phyloP scores from a whole-genome alignment of 2,888 invertebrate genomes.

The Amblyjoppa proteus region DNA sequence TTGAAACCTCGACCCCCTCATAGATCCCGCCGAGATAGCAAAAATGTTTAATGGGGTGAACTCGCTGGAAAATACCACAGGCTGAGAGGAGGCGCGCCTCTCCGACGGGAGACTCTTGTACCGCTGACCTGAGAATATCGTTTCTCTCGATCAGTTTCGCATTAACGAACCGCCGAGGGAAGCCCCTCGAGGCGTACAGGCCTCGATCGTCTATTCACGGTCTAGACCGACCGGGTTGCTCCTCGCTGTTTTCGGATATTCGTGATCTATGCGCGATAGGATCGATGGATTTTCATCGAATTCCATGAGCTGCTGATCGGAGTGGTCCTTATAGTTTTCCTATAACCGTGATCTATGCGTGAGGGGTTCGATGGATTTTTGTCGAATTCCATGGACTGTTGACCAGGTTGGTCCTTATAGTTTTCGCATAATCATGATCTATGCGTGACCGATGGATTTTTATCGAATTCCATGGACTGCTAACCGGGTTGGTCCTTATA shows the following conservation, averaged over 20 bases:
- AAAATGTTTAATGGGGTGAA: slow-evolving; percentile 85
- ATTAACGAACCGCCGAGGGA: slow-evolving; percentile 77
- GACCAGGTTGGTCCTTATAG: background rate
- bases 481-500: background rate
- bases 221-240: background rate
- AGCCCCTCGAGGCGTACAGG: slow-evolving; percentile 58
- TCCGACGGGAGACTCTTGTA: slow-evolving; percentile 65
- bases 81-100: slow-evolving; percentile 69
- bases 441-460: slow-evolving; percentile 24
- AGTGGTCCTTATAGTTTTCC: too few relatives aligned
- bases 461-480: background rate
- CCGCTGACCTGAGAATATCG: slow-evolving; percentile 77
- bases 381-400: too few relatives aligned
- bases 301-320: background rate
- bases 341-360: too few relatives aligned
- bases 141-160: slow-evolving; percentile 81
- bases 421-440: slow-evolving; percentile 19
- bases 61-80: slow-evolving; percentile 83
- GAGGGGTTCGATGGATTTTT: too few relatives aligned
- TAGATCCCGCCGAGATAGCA: slow-evolving; percentile 82
- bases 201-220: slow-evolving; percentile 51
- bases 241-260: background rate
- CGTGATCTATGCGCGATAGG: slow-evolving; percentile 12
- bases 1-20: slow-evolving; percentile 71
- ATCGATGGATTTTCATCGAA: slow-evolving; percentile 31